Conservation (phyloP, 1,140 invertebrate genomes). For the Euura saliciscinereae region DNA sequence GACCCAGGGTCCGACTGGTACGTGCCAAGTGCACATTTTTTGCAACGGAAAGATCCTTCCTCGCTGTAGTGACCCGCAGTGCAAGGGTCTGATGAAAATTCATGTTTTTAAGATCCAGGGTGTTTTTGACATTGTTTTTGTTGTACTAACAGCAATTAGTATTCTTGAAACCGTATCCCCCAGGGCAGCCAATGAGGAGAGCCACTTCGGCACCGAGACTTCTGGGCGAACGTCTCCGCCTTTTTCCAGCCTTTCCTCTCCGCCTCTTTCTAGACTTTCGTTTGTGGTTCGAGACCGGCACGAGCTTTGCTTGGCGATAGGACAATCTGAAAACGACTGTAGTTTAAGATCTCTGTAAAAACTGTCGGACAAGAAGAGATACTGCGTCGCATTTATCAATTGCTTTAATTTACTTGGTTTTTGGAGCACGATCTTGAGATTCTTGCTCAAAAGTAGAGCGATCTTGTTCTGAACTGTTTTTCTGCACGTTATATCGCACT, state of each 20-base stretch:
- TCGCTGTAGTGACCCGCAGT: constrained; percentile 47
- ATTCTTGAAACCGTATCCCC: constrained; percentile 45
- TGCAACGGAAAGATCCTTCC: constrained; percentile 46
- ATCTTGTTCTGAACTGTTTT: constrained; percentile 48
- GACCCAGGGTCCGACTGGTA: constrained; percentile 49
- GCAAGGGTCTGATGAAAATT: constrained; percentile 44
- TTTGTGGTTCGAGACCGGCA: constrained; percentile 33
- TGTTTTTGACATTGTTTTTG: no score
- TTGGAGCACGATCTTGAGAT: constrained; percentile 37
- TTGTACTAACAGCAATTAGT: constrained; percentile 41
- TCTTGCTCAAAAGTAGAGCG: constrained; percentile 38
- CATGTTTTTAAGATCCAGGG: background rate
- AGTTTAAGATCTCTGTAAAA: constrained; percentile 51
- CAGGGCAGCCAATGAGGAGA: constrained; percentile 46
- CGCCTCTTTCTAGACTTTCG: constrained; percentile 28
- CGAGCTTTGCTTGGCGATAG: constrained; percentile 41
- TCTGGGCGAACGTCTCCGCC: constrained; percentile 30
- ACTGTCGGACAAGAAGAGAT: constrained; percentile 27
- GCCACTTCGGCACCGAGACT: constrained; percentile 31
- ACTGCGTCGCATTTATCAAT: constrained; percentile 12
- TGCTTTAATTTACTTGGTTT: constrained; percentile 38
- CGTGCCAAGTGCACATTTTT: constrained; percentile 44
- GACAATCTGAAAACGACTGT: constrained; percentile 52
- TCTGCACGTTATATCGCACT: constrained; percentile 42
- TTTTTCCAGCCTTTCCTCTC: constrained; percentile 28